Evolutionary conservation across 2,113 vertebrate genomes (phyloP), one percentile per base, ranked within the genome.

Genomic region (Colaptes auratus): DNA sequence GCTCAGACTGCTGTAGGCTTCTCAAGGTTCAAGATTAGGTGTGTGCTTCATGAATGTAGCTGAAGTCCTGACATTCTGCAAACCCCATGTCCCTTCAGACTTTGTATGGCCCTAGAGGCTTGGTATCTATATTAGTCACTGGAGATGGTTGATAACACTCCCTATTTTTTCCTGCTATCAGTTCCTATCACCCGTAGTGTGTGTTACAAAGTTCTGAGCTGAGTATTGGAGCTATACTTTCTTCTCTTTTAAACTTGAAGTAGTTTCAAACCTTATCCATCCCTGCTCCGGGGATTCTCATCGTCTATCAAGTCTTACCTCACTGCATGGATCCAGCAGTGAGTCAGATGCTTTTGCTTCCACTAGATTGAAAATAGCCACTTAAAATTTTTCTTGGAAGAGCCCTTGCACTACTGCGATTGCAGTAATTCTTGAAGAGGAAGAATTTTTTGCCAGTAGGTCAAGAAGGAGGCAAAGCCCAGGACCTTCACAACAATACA

Each of bases 391-490:
- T 67, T 90, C 35, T 36, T 56, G 72, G 48, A 93, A 82, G 71
- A 77, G 11, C 78, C 73, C 6, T 69, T 80, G 72, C n/a, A 39
- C 91, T 95, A 94, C 74, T 76, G 73, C 86, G 87, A 70, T 61
- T 72, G 14, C 73, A 71, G 52, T 82, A 89, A 70, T 93, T 87
- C 83, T 56, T 61, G 85, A 90, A 88, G 86, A 78, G 46, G 67
- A 77, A 81, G 77, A 75, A 42, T 25, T 86, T 78, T 83, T 86
- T 52, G 35, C 65, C 61, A 66, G 35, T 92, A 81, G 58, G 77
- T 90, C 28, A 81, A 89, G 92, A 79, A 92, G 66, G 78, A 90
- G 81, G 48, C 89, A 93, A 61, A 93, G 56, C 50, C 52, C 82
- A 80, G 33, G 65, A 93, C 33, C 70, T 74, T 77, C 83, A 78